phyloP scores from a whole-genome alignment of 2,888 invertebrate genomes.

The Drosophila histrio region DNA sequence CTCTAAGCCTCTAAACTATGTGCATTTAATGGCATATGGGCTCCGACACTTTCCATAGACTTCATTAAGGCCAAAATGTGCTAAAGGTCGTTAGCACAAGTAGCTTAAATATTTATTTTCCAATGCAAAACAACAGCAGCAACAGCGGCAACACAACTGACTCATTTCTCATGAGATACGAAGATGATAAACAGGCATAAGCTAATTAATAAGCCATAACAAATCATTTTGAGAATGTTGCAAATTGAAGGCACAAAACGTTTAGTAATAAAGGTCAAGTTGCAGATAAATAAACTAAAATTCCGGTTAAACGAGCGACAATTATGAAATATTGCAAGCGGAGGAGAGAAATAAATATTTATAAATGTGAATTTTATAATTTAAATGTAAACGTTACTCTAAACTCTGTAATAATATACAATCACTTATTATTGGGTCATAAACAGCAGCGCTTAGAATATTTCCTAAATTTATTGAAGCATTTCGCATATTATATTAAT shows the following conservation, averaged over 20 bases:
- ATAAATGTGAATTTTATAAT: too few relatives aligned
- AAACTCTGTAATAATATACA: background rate
- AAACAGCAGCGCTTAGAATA: background rate
- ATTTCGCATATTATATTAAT: slow-evolving; percentile 6
- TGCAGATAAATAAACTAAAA: background rate
- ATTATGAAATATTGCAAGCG: background rate
- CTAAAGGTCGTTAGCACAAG: slow-evolving; percentile 54
- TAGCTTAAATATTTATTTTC: slow-evolving; percentile 36
- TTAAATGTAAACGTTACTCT: background rate
- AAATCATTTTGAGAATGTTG: slow-evolving; percentile 31
- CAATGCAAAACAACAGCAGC: background rate
- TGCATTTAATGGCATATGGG: slow-evolving; percentile 67
- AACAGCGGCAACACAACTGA: slow-evolving; percentile 15
- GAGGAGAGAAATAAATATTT: background rate
- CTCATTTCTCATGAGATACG: slow-evolving; percentile 31
- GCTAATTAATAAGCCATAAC: slow-evolving; percentile 42
- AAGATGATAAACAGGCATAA: slow-evolving; percentile 33
- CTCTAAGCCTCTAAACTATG: slow-evolving; percentile 68
- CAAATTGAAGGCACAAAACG: slow-evolving; percentile 10
- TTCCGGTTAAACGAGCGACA: background rate
- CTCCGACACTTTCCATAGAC: slow-evolving; percentile 30
- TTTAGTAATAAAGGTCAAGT: background rate
- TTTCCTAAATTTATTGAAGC: background rate
- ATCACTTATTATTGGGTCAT: background rate
- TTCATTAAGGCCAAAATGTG: slow-evolving; percentile 61